Evolutionary conservation across 2,797 vertebrate species (phyloP).

Genomic region (Peromyscus eremicus): DNA sequence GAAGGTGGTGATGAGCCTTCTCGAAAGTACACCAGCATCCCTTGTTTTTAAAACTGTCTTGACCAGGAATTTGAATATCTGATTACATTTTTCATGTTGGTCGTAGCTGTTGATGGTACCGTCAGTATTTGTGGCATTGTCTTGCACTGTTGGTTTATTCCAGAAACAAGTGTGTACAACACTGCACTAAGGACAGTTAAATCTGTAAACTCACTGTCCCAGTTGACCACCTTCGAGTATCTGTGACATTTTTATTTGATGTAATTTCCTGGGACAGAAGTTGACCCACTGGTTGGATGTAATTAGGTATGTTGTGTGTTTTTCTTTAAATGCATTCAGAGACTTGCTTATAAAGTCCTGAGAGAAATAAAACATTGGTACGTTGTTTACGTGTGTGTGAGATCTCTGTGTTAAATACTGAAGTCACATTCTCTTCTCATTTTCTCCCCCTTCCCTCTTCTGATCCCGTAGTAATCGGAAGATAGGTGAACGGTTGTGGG

Average conservation of each 20-base stretch:
- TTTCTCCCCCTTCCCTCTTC: background rate
- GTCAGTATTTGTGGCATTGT: conserved; percentile 51
- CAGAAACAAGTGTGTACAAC: background rate
- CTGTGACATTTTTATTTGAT: conserved; percentile 59
- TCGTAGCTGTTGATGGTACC: background rate
- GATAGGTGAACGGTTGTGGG: background rate
- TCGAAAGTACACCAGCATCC: background rate
- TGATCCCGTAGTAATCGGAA: background rate
- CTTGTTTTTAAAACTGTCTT: conserved; percentile 64
- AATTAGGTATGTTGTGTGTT: conserved; percentile 14
- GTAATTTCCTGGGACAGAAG: conserved; percentile 29
- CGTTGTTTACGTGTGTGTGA: conserved; percentile 31
- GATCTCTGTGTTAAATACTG: conserved; percentile 8
- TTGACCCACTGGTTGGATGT: background rate
- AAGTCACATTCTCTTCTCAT: background rate
- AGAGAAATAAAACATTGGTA: conserved; percentile 74
- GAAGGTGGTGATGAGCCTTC: conserved; percentile 4
- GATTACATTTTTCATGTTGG: conserved; percentile 54
- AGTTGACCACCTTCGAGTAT: conserved; percentile 40
- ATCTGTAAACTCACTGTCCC: conserved; percentile 21
- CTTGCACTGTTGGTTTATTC: conserved; percentile 37
- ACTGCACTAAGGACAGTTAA: conserved; percentile 39
- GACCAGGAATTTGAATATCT: conserved; percentile 52
- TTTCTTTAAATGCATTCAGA: conserved; percentile 44
- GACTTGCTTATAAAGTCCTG: conserved; percentile 21